Evolutionary conservation across 2,797 vertebrate species (phyloP).

Genomic region (Denticeps clupeoides): DNA sequence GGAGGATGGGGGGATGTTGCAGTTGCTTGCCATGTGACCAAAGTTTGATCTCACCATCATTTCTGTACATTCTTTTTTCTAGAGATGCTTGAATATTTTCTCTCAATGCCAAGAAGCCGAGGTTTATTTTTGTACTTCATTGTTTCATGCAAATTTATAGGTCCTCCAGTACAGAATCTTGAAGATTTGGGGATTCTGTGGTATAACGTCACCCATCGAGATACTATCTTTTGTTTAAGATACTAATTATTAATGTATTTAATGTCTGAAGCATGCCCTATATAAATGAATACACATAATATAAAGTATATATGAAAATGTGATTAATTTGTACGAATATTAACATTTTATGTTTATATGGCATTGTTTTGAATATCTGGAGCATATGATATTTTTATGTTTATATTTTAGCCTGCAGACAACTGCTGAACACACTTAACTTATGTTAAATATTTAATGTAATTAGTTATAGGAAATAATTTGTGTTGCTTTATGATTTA

Average conservation of each 20-base stretch:
- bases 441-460: slow-evolving; percentile 38
- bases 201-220: slow-evolving; percentile 32
- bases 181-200: slow-evolving; percentile 36
- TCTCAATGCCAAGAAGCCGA: slow-evolving; percentile 59
- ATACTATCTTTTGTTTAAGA: slow-evolving; percentile 39
- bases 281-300: slow-evolving; percentile 48
- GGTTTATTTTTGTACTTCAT: slow-evolving; percentile 71
- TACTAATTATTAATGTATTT: slow-evolving; percentile 46
- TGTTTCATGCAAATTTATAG: slow-evolving; percentile 56
- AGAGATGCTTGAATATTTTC: slow-evolving; percentile 62
- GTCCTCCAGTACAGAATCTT: slow-evolving; percentile 41
- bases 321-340: slow-evolving; percentile 52
- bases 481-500: slow-evolving; percentile 39
- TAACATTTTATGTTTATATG: slow-evolving; percentile 39
- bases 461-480: slow-evolving; percentile 31
- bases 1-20: slow-evolving; percentile 32
- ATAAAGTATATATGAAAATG: slow-evolving; percentile 39
- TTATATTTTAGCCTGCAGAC: slow-evolving; percentile 58
- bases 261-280: slow-evolving; percentile 57
- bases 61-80: slow-evolving; percentile 56
- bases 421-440: slow-evolving; percentile 42
- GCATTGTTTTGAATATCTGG: slow-evolving; percentile 40
- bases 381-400: slow-evolving; percentile 50
- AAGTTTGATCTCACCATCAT: slow-evolving; percentile 50
- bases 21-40: slow-evolving; percentile 56